Conservation (phyloP, 1,140 invertebrate genomes). For the Orius insidiosus region DNA sequence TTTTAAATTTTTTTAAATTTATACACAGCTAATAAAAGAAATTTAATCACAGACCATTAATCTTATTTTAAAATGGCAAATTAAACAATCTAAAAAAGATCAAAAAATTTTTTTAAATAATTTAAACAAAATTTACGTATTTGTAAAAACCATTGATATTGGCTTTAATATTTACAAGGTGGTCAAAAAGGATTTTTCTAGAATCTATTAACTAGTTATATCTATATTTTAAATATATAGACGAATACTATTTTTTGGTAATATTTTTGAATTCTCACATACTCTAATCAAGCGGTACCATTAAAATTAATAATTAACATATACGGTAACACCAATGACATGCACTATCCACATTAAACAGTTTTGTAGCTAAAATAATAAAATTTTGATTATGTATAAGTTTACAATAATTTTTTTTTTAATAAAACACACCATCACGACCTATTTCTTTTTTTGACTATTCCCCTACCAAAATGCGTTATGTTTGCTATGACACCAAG, state of each 20-base stretch:
- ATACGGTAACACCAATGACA: slow-evolving; percentile 13
- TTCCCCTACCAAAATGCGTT: neutral
- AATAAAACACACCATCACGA: slow-evolving; percentile 1
- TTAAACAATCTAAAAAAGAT: neutral
- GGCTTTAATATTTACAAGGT: neutral
- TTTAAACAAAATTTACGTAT: neutral
- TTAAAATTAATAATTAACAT: slow-evolving; percentile 11
- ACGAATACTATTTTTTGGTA: slow-evolving; percentile 7
- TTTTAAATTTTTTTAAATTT: slow-evolving; percentile 5
- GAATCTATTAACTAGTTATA: neutral
- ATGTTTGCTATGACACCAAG: neutral
- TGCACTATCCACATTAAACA: slow-evolving; percentile 7
- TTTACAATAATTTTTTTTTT: slow-evolving; percentile 1
- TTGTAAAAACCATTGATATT: neutral
- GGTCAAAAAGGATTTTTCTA: neutral
- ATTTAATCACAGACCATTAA: slow-evolving; percentile 2
- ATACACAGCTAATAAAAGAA: slow-evolving; percentile 1
- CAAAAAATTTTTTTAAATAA: neutral
- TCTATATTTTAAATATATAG: slow-evolving; percentile 9
- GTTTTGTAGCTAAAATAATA: neutral
- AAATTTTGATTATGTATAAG: neutral
- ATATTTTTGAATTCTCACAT: slow-evolving; percentile 12
- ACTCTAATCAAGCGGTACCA: slow-evolving; percentile 7
- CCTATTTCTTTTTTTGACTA: slow-evolving; percentile 1
- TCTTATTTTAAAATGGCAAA: neutral